Conservation (phyloP, 2,797 vertebrate species). For the Agapornis canus region DNA sequence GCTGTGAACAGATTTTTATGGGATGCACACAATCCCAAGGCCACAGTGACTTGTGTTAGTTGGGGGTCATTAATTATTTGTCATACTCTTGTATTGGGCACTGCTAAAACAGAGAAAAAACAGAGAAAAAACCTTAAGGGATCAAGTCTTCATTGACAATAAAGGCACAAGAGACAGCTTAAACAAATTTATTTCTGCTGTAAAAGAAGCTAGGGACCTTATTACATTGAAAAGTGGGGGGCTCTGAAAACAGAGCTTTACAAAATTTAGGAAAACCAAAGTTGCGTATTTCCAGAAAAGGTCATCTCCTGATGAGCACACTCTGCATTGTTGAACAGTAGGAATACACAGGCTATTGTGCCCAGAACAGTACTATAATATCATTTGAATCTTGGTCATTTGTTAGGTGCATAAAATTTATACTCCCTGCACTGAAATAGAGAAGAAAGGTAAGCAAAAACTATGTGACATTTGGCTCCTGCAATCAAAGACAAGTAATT, state of each 20-base stretch:
- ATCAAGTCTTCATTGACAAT: not conserved
- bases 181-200: not conserved
- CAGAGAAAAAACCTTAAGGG: not conserved
- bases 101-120: not conserved
- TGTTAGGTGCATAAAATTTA: not conserved
- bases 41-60: not conserved
- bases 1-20: not conserved
- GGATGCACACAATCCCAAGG: constrained; percentile 45
- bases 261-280: not conserved
- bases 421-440: not conserved
- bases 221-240: not conserved
- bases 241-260: not conserved
- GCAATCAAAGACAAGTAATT: not conserved
- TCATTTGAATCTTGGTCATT: not conserved
- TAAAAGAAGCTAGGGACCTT: not conserved
- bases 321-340: not conserved
- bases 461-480: not conserved
- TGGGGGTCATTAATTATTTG: constrained; percentile 24
- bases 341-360: not conserved
- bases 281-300: not conserved
- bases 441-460: not conserved
- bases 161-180: not conserved
- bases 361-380: not conserved
- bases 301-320: not conserved
- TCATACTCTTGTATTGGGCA: not conserved